Evolutionary conservation across 2,113 vertebrate species (phyloP).

Genomic region (Dicerorhinus sumatrensis): DNA sequence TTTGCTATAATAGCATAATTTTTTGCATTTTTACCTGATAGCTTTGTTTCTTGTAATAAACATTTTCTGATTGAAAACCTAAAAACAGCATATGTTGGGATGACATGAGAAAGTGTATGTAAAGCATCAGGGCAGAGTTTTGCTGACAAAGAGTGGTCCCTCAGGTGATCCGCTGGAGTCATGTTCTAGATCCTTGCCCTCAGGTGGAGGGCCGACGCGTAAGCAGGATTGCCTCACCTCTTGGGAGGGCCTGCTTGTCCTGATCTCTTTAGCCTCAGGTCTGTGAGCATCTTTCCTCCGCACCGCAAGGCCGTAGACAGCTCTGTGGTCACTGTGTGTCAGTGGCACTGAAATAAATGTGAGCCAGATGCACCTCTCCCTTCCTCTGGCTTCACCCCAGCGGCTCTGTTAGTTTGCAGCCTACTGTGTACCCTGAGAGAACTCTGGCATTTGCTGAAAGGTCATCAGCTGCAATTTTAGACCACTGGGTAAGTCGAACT

Average conservation of each 20-base stretch:
- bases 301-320: background rate
- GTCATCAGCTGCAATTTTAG: constrained; percentile 82
- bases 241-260: background rate
- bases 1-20: constrained; percentile 98
- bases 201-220: no score
- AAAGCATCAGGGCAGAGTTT: background rate
- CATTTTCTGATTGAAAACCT: constrained; percentile 85
- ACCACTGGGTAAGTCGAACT: background rate
- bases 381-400: fast-evolving
- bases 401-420: background rate
- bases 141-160: background rate
- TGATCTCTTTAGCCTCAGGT: background rate
- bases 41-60: constrained; percentile 90
- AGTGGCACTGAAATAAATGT: background rate
- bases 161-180: background rate
- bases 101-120: background rate
- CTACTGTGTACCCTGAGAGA: constrained; percentile 43
- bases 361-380: background rate
- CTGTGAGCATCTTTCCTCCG: background rate
- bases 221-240: background rate
- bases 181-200: background rate
- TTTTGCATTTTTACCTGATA: constrained; percentile 92
- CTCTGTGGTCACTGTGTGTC: background rate
- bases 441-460: constrained; percentile 87
- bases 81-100: background rate